Percentiles rank a stretch among this genome's conserved stretches.
These are phyloP conservation scores for Tetragonula clypearis DNA, from an alignment of 1,140 invertebrate species.

Conservation along the genomic window DNA sequence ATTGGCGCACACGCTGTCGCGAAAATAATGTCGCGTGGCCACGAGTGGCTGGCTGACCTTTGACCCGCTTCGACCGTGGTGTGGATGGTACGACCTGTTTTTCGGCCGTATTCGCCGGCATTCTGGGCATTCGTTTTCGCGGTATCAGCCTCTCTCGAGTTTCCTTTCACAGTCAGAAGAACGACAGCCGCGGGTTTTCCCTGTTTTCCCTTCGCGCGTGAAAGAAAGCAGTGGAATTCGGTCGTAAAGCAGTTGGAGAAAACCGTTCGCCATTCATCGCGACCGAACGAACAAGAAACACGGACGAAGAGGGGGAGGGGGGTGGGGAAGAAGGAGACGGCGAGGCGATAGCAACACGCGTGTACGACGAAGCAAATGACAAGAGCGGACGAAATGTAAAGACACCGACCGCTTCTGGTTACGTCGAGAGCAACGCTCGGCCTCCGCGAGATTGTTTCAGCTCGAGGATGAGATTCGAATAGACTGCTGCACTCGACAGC, in stretches of 20 bases:
- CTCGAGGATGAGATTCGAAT: slow-evolving; percentile 18
- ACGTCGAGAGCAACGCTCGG: neutral
- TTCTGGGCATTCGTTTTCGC: slow-evolving; percentile 70
- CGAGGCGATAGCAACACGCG: neutral
- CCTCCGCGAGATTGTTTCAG: slow-evolving; percentile 8
- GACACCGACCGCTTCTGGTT: neutral
- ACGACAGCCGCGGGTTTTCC: neutral
- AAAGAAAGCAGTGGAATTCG: slow-evolving; percentile 50
- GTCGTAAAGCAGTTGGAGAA: slow-evolving; percentile 53
- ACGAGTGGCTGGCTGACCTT: slow-evolving; percentile 63
- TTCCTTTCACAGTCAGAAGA: neutral
- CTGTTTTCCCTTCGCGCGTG: neutral
- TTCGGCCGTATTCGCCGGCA: slow-evolving; percentile 56
- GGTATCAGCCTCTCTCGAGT: slow-evolving; percentile 46
- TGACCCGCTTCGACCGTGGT: slow-evolving; percentile 63
- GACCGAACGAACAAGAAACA: neutral
- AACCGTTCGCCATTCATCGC: slow-evolving; percentile 48
- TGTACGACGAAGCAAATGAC: neutral
- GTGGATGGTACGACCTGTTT: slow-evolving; percentile 76
- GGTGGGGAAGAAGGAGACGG: neutral
- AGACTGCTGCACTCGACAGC: neutral
- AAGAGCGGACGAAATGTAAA: slow-evolving; percentile 24
- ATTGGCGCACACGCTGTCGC: slow-evolving; percentile 69
- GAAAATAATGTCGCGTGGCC: slow-evolving; percentile 68
- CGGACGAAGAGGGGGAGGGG: neutral